Percentiles rank a stretch among this genome's conserved stretches.
These are phyloP conservation scores for Acropora tenuis DNA, from an alignment of 64 coral and sea anemone genomes.

Conservation along the genomic window DNA sequence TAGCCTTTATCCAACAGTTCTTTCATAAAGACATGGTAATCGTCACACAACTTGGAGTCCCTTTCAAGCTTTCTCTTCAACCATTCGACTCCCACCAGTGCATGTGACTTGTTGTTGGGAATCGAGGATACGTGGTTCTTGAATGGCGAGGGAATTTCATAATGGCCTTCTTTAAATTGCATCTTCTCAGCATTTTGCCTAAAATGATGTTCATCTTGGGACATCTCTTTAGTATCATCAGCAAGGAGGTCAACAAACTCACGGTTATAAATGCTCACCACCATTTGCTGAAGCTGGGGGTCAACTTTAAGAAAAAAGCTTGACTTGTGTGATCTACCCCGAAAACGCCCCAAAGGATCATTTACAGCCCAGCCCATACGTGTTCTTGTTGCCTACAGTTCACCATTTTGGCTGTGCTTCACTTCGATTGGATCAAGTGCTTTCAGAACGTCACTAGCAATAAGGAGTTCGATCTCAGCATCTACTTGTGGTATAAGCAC, in stretches of 20 bases:
- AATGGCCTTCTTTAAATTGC: neutral
- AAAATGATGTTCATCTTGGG: neutral
- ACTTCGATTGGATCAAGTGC: neutral
- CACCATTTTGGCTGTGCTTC: neutral
- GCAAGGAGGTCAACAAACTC: neutral
- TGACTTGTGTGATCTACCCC: neutral
- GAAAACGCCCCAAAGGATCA: neutral
- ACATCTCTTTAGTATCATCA: neutral
- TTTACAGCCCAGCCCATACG: slow-evolving; percentile 14
- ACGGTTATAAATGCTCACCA: slow-evolving; percentile 10
- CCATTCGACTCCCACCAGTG: neutral
- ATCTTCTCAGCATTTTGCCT: neutral
- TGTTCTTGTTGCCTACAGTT: neutral
- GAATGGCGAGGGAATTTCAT: slow-evolving; percentile 18
- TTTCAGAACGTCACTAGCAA: neutral
- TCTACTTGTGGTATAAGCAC: neutral
- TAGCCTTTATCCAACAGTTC: neutral
- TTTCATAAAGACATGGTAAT: neutral
- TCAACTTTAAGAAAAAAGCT: neutral
- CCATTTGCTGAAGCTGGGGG: neutral
- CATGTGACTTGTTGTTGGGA: neutral
- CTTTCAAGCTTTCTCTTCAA: slow-evolving; percentile 47
- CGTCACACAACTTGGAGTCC: neutral
- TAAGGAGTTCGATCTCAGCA: neutral
- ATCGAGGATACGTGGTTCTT: neutral